A percentile compares a stretch with the other conserved stretches of the same genome.
Evolutionary conservation across 2,113 vertebrate species (phyloP).

Genomic region (Neogale vison): DNA sequence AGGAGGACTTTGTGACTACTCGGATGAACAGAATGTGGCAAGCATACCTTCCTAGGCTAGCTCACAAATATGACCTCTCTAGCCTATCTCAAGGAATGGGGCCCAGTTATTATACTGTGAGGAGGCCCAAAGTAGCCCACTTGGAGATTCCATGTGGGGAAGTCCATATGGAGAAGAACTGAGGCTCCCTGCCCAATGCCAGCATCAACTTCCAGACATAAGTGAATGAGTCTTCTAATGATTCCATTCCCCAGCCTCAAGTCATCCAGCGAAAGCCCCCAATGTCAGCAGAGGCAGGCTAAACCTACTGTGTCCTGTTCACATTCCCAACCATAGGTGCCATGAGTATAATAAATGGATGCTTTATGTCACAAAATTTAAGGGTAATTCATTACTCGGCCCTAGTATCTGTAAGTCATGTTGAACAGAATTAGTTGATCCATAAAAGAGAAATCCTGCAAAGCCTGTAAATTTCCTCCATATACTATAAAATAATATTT

Average conservation of each 20-base stretch:
- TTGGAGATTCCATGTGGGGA: neutral
- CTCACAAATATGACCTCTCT: neutral
- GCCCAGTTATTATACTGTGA: neutral
- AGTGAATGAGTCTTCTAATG: neutral
- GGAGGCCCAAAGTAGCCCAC: neutral
- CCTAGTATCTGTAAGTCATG: neutral
- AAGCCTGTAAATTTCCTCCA: neutral
- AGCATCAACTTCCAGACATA: neutral
- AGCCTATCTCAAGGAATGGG: neutral
- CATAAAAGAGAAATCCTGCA: neutral
- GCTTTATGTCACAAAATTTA: neutral
- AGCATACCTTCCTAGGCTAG: neutral
- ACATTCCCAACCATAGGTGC: neutral
- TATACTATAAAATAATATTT: neutral
- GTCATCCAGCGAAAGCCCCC: neutral
- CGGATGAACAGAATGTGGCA: neutral
- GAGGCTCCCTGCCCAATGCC: neutral
- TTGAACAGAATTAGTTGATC: neutral
- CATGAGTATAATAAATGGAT: neutral
- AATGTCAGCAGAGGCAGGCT: neutral
- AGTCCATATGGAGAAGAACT: neutral
- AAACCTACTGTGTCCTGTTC: neutral
- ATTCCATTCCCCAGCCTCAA: neutral
- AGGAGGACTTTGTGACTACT: neutral
- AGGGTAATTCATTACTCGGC: neutral